Base-by-base conservation (phyloP, 2,113 vertebrate genomes). In the Fulmarus glacialis region DNA sequence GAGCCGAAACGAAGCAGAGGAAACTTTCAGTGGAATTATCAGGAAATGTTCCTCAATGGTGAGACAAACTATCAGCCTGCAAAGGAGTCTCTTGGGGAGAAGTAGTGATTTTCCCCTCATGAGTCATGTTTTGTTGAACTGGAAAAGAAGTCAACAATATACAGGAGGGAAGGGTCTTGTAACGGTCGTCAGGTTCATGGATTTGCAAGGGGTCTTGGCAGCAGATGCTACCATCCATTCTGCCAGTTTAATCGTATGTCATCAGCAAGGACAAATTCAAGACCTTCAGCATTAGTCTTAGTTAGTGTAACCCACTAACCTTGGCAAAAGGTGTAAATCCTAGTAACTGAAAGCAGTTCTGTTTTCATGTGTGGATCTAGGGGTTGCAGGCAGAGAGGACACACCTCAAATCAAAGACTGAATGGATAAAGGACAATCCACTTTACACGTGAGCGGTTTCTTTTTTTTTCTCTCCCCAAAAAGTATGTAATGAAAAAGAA, bases 11-110 rank as follows among this genome's bases (percentile, higher is more conserved):
- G 82, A 63, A 91, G 91, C 32, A 90, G 78, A 91, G 93, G 92
- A 77, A 94, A 56, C 22, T 56, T 96, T 70, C 90, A 83, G 42
- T n/a, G 74, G 79, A 88, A 58, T 5, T 38, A 15, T 70, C 96
- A 90, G 96, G 97, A 97, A 97, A 52, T 11, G 68, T 59, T 84
- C 94, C 92, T 97, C 81, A 79, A 82, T 70, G 87, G 64, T 14
- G 93, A 95, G 92, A 94, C 78, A 42, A 81, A 68, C 24, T 15
- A 66, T 77, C 81, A 96, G 90, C 43, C 74, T 82, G 87, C 6
- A 11, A 73, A 96, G 75, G 90, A 92, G 30, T 87, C 93, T 90
- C 95, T 4, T 4, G 79, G 95, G 93, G 43, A 81, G 29, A 74
- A 38, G 9, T 3, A 22, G 32, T 23, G 85, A 87, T 86, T 95